phyloP scores from a whole-genome alignment of 2,797 vertebrate genomes.

The Oreochromis mossambicus region DNA sequence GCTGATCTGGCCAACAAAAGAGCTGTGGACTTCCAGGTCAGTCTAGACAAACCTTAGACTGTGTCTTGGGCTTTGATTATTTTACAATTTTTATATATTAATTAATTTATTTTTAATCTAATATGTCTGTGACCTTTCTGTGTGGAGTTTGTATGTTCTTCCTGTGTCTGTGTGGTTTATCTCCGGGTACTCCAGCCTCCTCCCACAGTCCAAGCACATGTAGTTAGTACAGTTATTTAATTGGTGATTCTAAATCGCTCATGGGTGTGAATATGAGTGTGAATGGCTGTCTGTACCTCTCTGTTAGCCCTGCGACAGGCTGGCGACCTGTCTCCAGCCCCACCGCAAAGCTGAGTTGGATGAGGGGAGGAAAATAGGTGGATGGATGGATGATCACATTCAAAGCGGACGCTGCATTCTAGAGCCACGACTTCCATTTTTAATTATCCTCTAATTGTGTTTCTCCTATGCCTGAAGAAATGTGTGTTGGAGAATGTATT shows the following conservation, averaged over 20 bases:
- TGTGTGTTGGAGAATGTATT: neutral
- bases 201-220: neutral
- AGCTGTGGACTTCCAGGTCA: conserved; percentile 96
- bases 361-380: neutral
- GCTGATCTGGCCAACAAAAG: conserved; percentile 97
- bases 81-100: neutral
- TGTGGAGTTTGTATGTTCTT: neutral
- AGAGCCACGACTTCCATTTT: neutral
- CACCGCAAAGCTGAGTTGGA: neutral
- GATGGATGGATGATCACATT: neutral
- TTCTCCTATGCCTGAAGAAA: neutral
- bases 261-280: neutral
- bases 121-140: neutral
- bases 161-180: neutral
- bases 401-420: neutral
- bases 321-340: neutral
- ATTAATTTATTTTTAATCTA: neutral
- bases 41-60: neutral
- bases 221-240: neutral
- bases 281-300: neutral
- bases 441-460: neutral
- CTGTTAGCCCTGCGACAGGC: neutral
- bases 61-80: neutral
- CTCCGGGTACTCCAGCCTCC: neutral
- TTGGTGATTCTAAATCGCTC: neutral